A percentile compares a stretch with the other conserved stretches of the same genome.
Evolutionary conservation across 2,113 vertebrate genomes (phyloP).

Genomic region (Oreochromis tanganicae): DNA sequence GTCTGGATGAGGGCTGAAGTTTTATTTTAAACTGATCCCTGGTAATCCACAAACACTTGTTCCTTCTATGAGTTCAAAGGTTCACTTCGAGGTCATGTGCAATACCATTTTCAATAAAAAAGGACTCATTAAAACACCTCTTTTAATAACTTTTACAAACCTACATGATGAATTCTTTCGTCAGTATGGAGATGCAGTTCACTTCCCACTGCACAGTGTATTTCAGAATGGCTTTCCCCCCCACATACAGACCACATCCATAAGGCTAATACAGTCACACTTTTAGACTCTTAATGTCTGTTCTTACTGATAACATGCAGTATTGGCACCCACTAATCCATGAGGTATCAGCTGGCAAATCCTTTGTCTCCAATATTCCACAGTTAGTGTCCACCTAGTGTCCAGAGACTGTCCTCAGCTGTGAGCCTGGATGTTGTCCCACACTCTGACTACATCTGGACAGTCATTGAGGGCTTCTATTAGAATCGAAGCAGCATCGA

Average conservation of each 20-base stretch:
- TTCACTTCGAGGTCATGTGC: background rate
- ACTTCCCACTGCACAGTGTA: background rate
- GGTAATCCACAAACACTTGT: background rate
- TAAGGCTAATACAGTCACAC: background rate
- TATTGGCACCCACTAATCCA: background rate
- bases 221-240: background rate
- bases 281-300: background rate
- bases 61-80: background rate
- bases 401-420: slow-evolving; percentile 27
- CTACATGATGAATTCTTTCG: background rate
- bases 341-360: background rate
- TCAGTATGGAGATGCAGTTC: background rate
- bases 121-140: background rate
- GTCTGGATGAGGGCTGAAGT: background rate
- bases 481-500: slow-evolving; percentile 69
- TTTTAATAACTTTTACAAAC: background rate
- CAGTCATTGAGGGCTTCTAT: slow-evolving; percentile 70
- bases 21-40: background rate
- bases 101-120: background rate
- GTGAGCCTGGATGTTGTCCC: slow-evolving; percentile 79
- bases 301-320: background rate
- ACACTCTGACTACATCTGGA: slow-evolving; percentile 78
- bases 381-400: background rate
- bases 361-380: background rate
- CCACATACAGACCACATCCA: background rate